Percentiles rank a stretch among this genome's conserved stretches.
Evolutionary conservation across 2,888 invertebrate genomes (phyloP).

Genomic region (Rutpela maculata): DNA sequence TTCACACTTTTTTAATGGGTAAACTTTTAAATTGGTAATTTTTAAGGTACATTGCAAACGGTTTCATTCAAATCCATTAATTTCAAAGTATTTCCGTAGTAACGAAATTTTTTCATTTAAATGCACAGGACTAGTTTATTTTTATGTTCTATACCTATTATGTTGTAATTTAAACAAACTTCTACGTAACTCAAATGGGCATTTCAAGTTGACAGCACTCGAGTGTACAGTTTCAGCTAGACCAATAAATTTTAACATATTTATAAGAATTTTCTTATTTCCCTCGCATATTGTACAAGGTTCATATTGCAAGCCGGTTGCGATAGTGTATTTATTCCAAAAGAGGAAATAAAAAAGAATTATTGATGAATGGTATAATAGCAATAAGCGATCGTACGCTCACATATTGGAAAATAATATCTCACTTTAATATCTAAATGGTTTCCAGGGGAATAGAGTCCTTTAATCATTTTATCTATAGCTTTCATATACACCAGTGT

Average conservation of each 20-base stretch:
- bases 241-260: neutral
- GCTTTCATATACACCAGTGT: slow-evolving; percentile 23
- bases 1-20: too few species aligned
- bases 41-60: too few species aligned
- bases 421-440: slow-evolving; percentile 46
- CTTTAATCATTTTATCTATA: slow-evolving; percentile 47
- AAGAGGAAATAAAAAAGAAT: neutral
- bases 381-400: slow-evolving; percentile 14
- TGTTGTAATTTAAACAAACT: too few species aligned
- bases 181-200: too few species aligned
- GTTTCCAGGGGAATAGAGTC: slow-evolving; percentile 40
- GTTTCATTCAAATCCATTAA: too few species aligned
- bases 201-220: too few species aligned
- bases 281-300: neutral
- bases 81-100: too few species aligned
- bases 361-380: slow-evolving; percentile 17
- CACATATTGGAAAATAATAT: slow-evolving; percentile 38
- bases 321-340: neutral
- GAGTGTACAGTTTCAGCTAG: neutral
- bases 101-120: too few species aligned
- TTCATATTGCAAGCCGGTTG: neutral
- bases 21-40: too few species aligned
- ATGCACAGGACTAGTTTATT: too few species aligned
- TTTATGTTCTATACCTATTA: too few species aligned
- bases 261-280: neutral